phyloP scores from a whole-genome alignment of 2,113 vertebrate genomes.

The Myotis yumanensis region DNA sequence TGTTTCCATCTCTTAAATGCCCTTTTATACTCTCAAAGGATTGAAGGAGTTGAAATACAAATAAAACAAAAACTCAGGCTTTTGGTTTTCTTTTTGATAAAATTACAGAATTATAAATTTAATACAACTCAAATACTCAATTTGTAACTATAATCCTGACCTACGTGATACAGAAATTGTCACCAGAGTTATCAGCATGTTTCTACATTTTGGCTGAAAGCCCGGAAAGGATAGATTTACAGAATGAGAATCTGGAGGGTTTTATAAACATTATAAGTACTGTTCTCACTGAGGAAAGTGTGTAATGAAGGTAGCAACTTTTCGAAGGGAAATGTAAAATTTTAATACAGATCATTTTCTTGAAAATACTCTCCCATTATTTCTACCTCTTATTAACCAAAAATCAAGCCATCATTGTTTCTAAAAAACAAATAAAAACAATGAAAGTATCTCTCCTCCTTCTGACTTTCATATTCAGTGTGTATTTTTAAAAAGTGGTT shows the following conservation, averaged over 20 bases:
- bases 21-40: neutral
- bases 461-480: neutral
- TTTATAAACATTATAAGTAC: constrained; percentile 55
- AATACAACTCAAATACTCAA: neutral
- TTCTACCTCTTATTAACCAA: neutral
- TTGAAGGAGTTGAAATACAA: neutral
- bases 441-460: neutral
- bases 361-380: neutral
- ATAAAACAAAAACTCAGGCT: neutral
- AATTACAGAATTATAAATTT: constrained; percentile 4
- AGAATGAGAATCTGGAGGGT: constrained; percentile 45
- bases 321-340: neutral
- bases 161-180: neutral
- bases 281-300: neutral
- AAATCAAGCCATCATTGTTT: neutral
- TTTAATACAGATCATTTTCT: neutral
- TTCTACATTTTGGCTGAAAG: constrained; percentile 39
- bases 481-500: neutral
- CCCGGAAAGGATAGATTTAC: constrained; percentile 51
- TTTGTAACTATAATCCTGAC: constrained; percentile 29
- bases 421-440: neutral
- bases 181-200: constrained; percentile 33
- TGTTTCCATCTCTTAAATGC: neutral
- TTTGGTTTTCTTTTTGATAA: neutral
- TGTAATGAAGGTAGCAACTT: neutral